Conservation (phyloP, 2,113 vertebrate genomes). For the Trogon surrucura region DNA sequence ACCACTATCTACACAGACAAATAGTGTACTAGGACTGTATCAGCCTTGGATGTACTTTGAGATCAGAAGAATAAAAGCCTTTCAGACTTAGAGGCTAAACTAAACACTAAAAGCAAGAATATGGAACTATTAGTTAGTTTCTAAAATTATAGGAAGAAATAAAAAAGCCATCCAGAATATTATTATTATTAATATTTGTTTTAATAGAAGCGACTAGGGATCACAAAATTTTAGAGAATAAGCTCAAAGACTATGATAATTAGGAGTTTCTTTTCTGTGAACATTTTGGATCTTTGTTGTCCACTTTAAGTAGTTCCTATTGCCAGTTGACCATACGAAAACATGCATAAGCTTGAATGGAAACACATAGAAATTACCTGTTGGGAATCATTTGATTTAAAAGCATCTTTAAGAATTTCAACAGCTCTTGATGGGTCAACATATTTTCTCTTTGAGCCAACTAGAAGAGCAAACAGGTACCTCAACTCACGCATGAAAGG, state of each 20-base stretch:
- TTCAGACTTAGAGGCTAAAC: background rate
- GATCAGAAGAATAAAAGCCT: background rate
- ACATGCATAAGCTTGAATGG: background rate
- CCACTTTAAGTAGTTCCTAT: background rate
- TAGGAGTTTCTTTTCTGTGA: background rate
- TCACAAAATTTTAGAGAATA: background rate
- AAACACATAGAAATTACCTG: constrained; percentile 81
- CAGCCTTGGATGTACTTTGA: background rate
- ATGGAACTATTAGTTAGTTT: background rate
- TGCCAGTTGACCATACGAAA: background rate
- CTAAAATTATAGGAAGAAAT: background rate
- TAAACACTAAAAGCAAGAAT: background rate
- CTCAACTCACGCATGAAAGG: constrained; percentile 97
- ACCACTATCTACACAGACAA: background rate
- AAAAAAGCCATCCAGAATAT: rapidly evolving
- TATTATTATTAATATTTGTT: background rate
- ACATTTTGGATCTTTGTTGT: background rate
- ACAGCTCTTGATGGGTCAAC: constrained; percentile 97
- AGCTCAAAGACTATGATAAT: background rate
- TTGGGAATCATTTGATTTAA: constrained; percentile 96
- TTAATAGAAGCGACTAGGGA: background rate
- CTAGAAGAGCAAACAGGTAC: constrained; percentile 94
- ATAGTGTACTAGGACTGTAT: background rate
- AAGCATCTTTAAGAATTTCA: constrained; percentile 98
- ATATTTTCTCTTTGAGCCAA: constrained; percentile 96